Evolutionary conservation across 2,113 vertebrate species (phyloP).

Genomic region (Scolopax mira): DNA sequence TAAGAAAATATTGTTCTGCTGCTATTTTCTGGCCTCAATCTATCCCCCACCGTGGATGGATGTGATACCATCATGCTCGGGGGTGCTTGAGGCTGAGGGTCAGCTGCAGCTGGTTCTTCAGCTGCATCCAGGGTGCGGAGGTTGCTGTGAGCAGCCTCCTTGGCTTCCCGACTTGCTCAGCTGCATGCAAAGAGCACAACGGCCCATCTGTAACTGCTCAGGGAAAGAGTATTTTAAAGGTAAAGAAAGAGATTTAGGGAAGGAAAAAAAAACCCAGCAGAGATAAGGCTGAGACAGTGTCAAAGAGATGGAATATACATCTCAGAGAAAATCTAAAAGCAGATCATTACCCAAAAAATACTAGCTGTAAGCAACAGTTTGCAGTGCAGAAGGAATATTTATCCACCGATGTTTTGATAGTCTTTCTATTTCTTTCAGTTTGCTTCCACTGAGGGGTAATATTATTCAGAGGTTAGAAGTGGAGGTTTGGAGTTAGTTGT

Average conservation of each 20-base stretch:
- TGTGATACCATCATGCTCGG: not conserved
- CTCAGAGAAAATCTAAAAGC: slow-evolving; percentile 44
- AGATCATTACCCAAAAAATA: slow-evolving; percentile 54
- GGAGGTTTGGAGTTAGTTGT: not conserved
- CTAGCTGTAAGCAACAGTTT: slow-evolving; percentile 56
- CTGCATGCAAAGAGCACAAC: not conserved
- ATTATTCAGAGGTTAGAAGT: not conserved
- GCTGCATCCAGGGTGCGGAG: not conserved
- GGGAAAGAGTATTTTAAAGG: slow-evolving; percentile 13
- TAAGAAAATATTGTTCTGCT: not conserved
- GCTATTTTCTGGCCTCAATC: not conserved
- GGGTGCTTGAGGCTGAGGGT: not conserved
- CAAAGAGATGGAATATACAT: slow-evolving; percentile 57
- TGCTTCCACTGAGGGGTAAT: not conserved
- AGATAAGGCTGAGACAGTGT: slow-evolving; percentile 52
- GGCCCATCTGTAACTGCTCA: not conserved
- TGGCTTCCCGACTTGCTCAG: not conserved
- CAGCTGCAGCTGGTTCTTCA: not conserved
- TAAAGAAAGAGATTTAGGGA: slow-evolving; percentile 44
- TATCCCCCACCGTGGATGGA: fast-evolving
- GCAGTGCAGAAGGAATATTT: slow-evolving; percentile 41
- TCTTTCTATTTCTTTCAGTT: not conserved
- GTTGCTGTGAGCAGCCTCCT: not conserved
- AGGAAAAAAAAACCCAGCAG: not conserved
- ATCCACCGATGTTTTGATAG: not conserved